Evolutionary conservation across 2,888 invertebrate species (phyloP).

Genomic region (Nyleta sp.): DNA sequence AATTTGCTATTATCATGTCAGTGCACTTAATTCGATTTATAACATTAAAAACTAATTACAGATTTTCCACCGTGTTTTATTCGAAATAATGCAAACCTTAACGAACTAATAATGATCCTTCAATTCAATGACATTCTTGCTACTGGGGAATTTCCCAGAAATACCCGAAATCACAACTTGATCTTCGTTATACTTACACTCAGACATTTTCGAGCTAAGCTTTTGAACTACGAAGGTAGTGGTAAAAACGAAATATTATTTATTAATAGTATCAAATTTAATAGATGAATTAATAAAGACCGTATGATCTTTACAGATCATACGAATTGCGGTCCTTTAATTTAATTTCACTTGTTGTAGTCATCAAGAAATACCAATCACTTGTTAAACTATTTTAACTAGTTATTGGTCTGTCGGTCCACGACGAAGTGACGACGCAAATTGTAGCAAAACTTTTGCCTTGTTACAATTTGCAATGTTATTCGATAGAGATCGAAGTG

Average conservation of each 20-base stretch:
- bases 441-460: background rate
- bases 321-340: background rate
- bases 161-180: conserved; percentile 85
- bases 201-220: conserved; percentile 45
- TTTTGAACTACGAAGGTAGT: too few relatives aligned
- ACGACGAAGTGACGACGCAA: conserved; percentile 17
- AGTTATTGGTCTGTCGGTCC: conserved; percentile 8
- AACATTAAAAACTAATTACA: too few relatives aligned
- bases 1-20: too few relatives aligned
- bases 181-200: conserved; percentile 67
- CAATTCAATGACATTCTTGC: conserved; percentile 86
- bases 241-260: too few relatives aligned
- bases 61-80: conserved; percentile 54
- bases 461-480: conserved; percentile 23
- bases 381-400: conserved; percentile 11
- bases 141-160: conserved; percentile 86
- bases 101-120: conserved; percentile 65
- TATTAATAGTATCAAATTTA: too few relatives aligned
- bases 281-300: background rate
- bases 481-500: background rate
- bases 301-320: background rate
- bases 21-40: too few relatives aligned
- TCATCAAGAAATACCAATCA: background rate
- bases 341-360: background rate
- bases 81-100: conserved; percentile 49